Base-by-base conservation (phyloP, 2,113 vertebrate species). In the Neomonachus schauinslandi region DNA sequence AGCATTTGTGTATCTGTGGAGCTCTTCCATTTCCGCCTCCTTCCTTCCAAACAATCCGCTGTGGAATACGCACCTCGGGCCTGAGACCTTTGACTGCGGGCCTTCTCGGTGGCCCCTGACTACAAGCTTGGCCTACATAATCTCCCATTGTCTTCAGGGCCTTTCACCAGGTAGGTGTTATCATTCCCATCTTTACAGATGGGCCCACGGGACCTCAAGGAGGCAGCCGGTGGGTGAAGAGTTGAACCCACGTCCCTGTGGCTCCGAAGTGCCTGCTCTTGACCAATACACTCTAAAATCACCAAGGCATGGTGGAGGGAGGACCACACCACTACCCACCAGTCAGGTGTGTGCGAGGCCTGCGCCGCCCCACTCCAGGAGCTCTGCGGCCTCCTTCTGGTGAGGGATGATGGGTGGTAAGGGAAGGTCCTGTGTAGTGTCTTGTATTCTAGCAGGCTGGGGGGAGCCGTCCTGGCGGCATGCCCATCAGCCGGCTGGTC, bases 41-140 rank as follows among this genome's bases (percentile, higher is more conserved):
- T 71, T 88, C 59, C 89, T 82, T 82, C 42, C 42, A 11, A 55
- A 57, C 69, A 51, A 4, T 2, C 63, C 51, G 69, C 24, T 19
- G 9, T 4, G 14, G 19, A 21, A 33, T 4, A 0, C 4, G 2
- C 26, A 8, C 49, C 21, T 53, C 10, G 0, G 0, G 12, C 10
- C 12, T 1, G 3, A 31, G 8, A 24, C 5, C 2, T 63, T 90
- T 42, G 13, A 18, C 26, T 31, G 7, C 49, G 5, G 55, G 33
- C 19, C 46, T 59, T 91, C 46, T 63, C 36, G 33, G 6, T 33
- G 36, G 14, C 51, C 36, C 36, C 94, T 53, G 28, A 3, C 18
- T 5, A 71, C 1, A n/a, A 16, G 49, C 5, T 79, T 71, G 39
- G 16, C 63, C 39, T 33, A 22, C 2, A 0, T 28, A 71, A 18